These are phyloP conservation scores for Epirrhoe alternata DNA, from an alignment of 2,888 invertebrate species.

Conservation along the genomic window DNA sequence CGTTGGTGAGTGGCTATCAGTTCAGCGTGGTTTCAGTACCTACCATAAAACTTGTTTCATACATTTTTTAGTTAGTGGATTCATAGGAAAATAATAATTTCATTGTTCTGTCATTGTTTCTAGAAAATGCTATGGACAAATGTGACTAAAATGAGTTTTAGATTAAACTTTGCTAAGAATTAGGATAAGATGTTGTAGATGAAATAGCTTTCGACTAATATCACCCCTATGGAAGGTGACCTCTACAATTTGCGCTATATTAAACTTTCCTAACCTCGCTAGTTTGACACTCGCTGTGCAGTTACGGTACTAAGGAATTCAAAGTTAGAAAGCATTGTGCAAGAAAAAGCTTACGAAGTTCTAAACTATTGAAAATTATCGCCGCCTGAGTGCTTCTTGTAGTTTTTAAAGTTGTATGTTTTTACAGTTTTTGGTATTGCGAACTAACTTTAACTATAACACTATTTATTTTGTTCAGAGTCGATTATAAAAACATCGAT, in stretches of 20 bases:
- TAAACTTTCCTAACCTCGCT: not conserved
- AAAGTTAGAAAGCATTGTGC: constrained; percentile 10
- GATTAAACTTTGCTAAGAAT: not conserved
- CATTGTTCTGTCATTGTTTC: not conserved
- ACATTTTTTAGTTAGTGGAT: not conserved
- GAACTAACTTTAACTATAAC: not conserved
- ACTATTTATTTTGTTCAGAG: constrained; percentile 4
- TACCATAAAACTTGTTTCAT: not conserved
- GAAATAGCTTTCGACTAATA: not conserved
- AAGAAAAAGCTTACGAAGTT: constrained; percentile 18
- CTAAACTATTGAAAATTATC: constrained; percentile 22
- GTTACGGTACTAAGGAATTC: not conserved
- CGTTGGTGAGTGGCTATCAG: not conserved
- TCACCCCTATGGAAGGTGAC: not conserved
- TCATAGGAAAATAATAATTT: not conserved
- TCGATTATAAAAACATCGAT: constrained; percentile 19
- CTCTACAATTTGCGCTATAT: not conserved
- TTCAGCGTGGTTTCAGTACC: not conserved
- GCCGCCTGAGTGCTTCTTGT: constrained; percentile 4
- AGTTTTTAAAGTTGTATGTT: constrained; percentile 1
- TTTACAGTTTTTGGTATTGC: not conserved
- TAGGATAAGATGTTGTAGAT: not conserved
- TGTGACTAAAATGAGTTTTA: not conserved
- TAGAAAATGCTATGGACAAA: not conserved
- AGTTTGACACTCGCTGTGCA: not conserved